Conservation (phyloP, 2,113 vertebrate species). For the Gambusia holbrooki region DNA sequence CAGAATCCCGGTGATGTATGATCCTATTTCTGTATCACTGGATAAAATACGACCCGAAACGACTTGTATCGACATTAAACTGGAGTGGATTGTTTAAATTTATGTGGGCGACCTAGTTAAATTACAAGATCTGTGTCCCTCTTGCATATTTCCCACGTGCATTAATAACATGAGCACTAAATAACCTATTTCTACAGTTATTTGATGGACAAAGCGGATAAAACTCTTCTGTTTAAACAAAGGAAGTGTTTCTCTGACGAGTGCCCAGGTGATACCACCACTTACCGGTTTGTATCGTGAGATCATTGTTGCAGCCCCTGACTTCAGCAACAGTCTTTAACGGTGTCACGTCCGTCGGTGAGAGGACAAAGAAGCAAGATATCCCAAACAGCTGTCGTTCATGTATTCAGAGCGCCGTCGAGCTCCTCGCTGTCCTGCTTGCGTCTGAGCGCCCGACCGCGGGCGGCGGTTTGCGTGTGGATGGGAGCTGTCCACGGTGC, state of each 20-base stretch:
- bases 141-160: not conserved
- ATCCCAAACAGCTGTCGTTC: slow-evolving; percentile 7
- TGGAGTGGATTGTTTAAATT: not conserved
- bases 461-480: slow-evolving; percentile 15
- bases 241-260: slow-evolving; percentile 7
- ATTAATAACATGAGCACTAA: not conserved
- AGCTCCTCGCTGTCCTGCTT: slow-evolving; percentile 15
- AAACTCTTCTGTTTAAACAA: not conserved
- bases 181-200: not conserved
- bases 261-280: slow-evolving; percentile 14
- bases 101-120: not conserved
- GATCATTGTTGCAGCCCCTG: slow-evolving; percentile 62
- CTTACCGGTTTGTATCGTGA: slow-evolving; percentile 80
- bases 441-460: slow-evolving; percentile 6
- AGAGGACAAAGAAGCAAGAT: not conserved
- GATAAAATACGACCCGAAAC: slow-evolving; percentile 1
- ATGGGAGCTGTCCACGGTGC: slow-evolving; percentile 80
- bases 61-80: not conserved
- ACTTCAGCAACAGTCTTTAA: slow-evolving; percentile 35
- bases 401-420: slow-evolving; percentile 23
- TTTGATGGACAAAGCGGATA: not conserved
- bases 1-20: slow-evolving; percentile 7
- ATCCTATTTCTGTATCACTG: not conserved
- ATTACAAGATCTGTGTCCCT: not conserved
- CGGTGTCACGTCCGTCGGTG: slow-evolving; percentile 36